phyloP scores from a whole-genome alignment of 1,140 invertebrate genomes.

The Drosophila asahinai region DNA sequence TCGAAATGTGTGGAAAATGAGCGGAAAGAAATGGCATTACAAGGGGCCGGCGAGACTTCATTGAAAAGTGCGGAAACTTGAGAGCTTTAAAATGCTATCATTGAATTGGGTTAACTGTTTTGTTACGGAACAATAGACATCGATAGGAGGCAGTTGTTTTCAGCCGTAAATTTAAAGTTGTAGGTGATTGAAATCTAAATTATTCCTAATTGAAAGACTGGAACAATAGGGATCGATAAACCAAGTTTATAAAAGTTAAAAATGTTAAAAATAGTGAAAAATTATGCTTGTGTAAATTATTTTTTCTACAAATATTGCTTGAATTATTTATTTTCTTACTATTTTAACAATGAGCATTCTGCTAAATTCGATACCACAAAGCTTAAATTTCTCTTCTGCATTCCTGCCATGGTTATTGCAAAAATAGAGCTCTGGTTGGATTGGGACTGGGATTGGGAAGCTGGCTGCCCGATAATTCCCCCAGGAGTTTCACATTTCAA shows the following conservation, averaged over 20 bases:
- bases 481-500: constrained; percentile 2
- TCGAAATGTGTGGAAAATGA: constrained; percentile 50
- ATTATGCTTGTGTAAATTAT: not conserved
- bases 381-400: not conserved
- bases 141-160: not conserved
- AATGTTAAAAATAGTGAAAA: not conserved
- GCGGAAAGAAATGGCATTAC: constrained; percentile 41
- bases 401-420: not conserved
- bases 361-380: not conserved
- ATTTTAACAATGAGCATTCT: no score
- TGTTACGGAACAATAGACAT: not conserved
- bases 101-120: constrained; percentile 16
- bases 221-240: not conserved
- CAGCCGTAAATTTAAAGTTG: not conserved
- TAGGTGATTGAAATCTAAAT: not conserved
- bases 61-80: constrained; percentile 24
- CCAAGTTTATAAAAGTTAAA: not conserved
- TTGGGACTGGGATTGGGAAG: no score
- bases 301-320: no score
- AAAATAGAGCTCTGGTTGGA: no score
- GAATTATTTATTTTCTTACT: not conserved
- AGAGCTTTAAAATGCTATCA: constrained; percentile 36
- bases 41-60: constrained; percentile 5
- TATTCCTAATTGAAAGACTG: no score
- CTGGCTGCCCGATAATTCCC: not conserved